phyloP scores from a whole-genome alignment of 2,797 vertebrate genomes.

The Lacerta agilis region DNA sequence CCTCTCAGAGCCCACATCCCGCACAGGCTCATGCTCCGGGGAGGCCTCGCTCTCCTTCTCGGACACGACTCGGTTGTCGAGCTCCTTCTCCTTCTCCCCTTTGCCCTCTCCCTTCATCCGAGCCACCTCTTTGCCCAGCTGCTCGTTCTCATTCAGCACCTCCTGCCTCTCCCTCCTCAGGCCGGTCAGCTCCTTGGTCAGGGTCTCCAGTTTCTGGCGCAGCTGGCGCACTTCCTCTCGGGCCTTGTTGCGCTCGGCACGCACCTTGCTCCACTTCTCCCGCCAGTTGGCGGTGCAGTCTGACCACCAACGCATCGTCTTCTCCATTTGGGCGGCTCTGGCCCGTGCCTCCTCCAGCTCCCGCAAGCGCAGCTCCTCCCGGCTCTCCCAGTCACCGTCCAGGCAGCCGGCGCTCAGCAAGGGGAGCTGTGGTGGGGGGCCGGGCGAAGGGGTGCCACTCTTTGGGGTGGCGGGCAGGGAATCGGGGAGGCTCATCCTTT shows the following conservation, averaged over 20 bases:
- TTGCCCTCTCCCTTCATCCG: conserved; percentile 56
- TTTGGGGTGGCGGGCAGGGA: conserved; percentile 87
- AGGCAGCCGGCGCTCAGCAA: conserved; percentile 71
- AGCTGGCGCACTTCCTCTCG: conserved; percentile 88
- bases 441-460: conserved; percentile 88
- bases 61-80: conserved; percentile 65
- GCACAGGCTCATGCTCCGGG: conserved; percentile 87
- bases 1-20: conserved; percentile 85
- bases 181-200: conserved; percentile 89
- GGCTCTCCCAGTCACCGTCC: conserved; percentile 93
- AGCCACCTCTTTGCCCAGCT: conserved; percentile 72
- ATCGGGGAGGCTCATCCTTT: conserved; percentile 84
- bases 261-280: conserved; percentile 98
- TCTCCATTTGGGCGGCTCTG: conserved; percentile 95
- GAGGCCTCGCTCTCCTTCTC: conserved; percentile 61
- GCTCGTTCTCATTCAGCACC: conserved; percentile 79
- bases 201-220: conserved; percentile 86
- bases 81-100: conserved; percentile 29
- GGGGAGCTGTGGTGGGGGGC: conserved; percentile 86
- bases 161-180: conserved; percentile 85
- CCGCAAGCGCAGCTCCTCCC: conserved; percentile 93
- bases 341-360: conserved; percentile 95
- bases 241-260: conserved; percentile 91
- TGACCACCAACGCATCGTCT: conserved; percentile 99
- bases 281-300: conserved; percentile 98